A percentile compares a stretch with the other conserved stretches of the same genome.
phyloP scores from a whole-genome alignment of 2,888 invertebrate genomes.

The Stratiomys singularior region DNA sequence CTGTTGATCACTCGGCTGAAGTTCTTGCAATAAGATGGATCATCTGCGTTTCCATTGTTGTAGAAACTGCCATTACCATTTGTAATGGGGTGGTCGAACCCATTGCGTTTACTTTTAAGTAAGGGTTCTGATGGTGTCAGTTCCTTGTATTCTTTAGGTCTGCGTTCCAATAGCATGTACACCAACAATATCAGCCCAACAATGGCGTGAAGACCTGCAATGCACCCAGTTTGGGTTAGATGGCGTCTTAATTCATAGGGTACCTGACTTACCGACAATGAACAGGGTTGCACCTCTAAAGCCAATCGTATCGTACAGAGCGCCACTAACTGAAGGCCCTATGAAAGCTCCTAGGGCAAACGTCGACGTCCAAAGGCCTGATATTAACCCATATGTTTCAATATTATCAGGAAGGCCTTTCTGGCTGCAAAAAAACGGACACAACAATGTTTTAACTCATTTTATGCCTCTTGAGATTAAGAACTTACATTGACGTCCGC shows the following conservation, averaged over 20 bases:
- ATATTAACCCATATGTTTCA: conserved; percentile 89
- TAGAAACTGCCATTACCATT: conserved; percentile 24
- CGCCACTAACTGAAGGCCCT: conserved; percentile 80
- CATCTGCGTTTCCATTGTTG: conserved; percentile 24
- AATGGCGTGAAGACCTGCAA: conserved; percentile 46
- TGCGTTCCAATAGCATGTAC: conserved; percentile 64
- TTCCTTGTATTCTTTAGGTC: conserved; percentile 60
- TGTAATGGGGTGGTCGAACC: background rate
- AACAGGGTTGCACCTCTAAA: conserved; percentile 78
- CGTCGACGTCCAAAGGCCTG: conserved; percentile 90
- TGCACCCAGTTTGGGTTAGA: background rate
- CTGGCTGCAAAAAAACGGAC: conserved; percentile 65
- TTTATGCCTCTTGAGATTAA: background rate
- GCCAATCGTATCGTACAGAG: conserved; percentile 78
- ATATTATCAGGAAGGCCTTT: conserved; percentile 84
- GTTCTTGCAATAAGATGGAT: conserved; percentile 28
- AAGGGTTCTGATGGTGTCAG: conserved; percentile 61
- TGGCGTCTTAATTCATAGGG: background rate
- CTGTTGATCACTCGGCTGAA: conserved; percentile 28
- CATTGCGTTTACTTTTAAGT: conserved; percentile 43
- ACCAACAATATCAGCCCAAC: conserved; percentile 59
- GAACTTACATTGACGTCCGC: conserved; percentile 79
- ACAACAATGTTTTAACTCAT: background rate
- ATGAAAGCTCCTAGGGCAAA: conserved; percentile 90
- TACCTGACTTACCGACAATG: conserved; percentile 66